These are phyloP conservation scores for Sparus aurata DNA, from an alignment of 2,797 vertebrate species.

Conservation along the genomic window DNA sequence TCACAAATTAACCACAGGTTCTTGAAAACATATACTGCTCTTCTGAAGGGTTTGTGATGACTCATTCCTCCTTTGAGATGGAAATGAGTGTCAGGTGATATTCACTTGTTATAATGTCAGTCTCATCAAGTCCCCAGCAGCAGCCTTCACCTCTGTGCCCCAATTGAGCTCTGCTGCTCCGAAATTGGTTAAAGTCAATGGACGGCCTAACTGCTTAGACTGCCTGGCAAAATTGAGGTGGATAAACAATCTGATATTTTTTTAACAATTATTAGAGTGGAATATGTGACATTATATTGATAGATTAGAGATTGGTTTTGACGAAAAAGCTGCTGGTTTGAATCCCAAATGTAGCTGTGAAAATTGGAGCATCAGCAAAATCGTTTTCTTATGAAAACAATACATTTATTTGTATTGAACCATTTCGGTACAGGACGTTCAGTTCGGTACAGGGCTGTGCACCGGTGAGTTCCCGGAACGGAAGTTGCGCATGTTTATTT, in stretches of 20 bases:
- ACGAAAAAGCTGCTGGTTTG: not conserved
- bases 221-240: conserved; percentile 23
- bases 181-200: conserved; percentile 24
- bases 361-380: not conserved
- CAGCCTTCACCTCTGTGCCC: conserved; percentile 29
- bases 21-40: conserved; percentile 1
- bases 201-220: not conserved
- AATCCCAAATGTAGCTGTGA: not conserved
- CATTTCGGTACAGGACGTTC: too few relatives aligned
- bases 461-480: too few relatives aligned
- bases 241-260: conserved; percentile 15
- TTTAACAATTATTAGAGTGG: conserved; percentile 4
- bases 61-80: conserved; percentile 50
- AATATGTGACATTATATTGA: not conserved
- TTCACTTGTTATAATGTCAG: conserved; percentile 36
- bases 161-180: conserved; percentile 20
- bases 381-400: not conserved
- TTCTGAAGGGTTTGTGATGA: conserved; percentile 23
- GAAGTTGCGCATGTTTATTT: too few relatives aligned
- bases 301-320: not conserved
- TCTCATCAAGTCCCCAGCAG: conserved; percentile 27
- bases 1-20: conserved; percentile 32
- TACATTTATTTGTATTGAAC: too few relatives aligned
- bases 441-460: too few relatives aligned
- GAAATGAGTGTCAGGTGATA: conserved; percentile 43